A percentile compares a stretch with the other conserved stretches of the same genome.
Evolutionary conservation across 1,140 invertebrate genomes (phyloP).

Genomic region (Drosophila insularis): DNA sequence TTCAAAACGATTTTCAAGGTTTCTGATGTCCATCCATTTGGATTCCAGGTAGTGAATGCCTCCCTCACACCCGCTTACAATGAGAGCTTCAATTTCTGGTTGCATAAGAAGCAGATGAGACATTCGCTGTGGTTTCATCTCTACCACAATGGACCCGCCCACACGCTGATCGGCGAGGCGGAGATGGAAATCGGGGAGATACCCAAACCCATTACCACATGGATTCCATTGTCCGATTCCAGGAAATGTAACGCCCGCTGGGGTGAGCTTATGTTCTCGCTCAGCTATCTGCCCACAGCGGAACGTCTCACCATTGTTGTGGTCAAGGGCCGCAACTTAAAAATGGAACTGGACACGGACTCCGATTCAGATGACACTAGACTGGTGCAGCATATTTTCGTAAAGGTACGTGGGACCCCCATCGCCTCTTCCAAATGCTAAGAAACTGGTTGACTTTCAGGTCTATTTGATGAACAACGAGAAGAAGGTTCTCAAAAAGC

Average conservation of each 20-base stretch:
- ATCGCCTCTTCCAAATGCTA: no score
- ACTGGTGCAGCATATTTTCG: slow-evolving; percentile 69
- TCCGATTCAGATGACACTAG: slow-evolving; percentile 52
- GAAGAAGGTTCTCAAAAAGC: slow-evolving; percentile 90
- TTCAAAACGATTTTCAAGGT: no score
- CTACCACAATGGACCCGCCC: slow-evolving; percentile 79
- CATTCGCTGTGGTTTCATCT: slow-evolving; percentile 82
- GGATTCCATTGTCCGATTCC: slow-evolving; percentile 83
- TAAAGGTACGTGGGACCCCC: slow-evolving; percentile 53
- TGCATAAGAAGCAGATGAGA: slow-evolving; percentile 83
- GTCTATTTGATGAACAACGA: slow-evolving; percentile 90
- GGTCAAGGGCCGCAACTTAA: slow-evolving; percentile 90
- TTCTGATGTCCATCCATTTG: no score
- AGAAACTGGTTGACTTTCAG: slow-evolving; percentile 71
- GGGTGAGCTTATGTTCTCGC: slow-evolving; percentile 92
- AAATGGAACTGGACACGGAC: slow-evolving; percentile 81
- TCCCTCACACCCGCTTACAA: slow-evolving; percentile 88
- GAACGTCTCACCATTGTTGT: slow-evolving; percentile 91
- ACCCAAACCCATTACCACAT: slow-evolving; percentile 83
- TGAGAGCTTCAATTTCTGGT: slow-evolving; percentile 88
- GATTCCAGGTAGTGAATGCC: slow-evolving; percentile 79
- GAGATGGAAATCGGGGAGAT: slow-evolving; percentile 83
- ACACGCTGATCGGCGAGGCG: slow-evolving; percentile 83
- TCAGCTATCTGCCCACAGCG: slow-evolving; percentile 90
- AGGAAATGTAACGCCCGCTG: slow-evolving; percentile 85